Percentiles rank a stretch among this genome's conserved stretches.
Conservation (phyloP, 1,140 invertebrate genomes). For the Drosophila prosaltans region DNA sequence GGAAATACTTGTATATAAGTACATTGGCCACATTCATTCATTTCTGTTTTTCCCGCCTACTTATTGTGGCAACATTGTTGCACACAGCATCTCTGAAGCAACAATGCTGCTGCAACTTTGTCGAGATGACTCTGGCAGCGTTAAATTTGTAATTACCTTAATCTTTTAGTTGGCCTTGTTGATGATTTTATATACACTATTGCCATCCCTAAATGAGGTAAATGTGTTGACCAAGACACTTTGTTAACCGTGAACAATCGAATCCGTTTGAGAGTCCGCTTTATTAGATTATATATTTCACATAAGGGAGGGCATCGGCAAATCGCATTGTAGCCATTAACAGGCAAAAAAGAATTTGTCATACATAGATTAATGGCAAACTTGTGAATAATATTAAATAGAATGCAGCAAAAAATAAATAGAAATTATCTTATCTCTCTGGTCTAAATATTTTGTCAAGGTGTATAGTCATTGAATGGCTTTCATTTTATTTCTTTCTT, state of each 20-base stretch:
- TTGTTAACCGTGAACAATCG: too few species aligned
- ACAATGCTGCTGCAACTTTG: constrained; percentile 26
- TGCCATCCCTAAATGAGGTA: too few species aligned
- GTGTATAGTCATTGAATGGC: not conserved
- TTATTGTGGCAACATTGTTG: not conserved
- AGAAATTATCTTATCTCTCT: not conserved
- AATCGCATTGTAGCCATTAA: too few species aligned
- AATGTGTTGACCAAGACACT: too few species aligned
- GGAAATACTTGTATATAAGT: not conserved
- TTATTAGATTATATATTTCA: too few species aligned
- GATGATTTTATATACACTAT: not conserved
- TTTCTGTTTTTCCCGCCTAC: not conserved
- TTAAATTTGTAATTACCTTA: constrained; percentile 48
- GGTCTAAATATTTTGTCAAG: not conserved
- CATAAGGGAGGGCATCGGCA: too few species aligned
- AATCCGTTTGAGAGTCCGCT: too few species aligned
- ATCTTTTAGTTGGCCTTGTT: constrained; percentile 14
- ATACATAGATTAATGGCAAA: too few species aligned
- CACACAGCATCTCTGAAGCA: not conserved
- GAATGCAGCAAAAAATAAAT: too few species aligned
- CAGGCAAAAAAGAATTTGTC: too few species aligned
- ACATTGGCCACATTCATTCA: too few species aligned
- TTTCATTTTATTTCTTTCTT: not conserved
- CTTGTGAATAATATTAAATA: not conserved
- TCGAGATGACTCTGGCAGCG: constrained; percentile 24